phyloP scores from a whole-genome alignment of 2,113 vertebrate species.

The Catharus minimus region DNA sequence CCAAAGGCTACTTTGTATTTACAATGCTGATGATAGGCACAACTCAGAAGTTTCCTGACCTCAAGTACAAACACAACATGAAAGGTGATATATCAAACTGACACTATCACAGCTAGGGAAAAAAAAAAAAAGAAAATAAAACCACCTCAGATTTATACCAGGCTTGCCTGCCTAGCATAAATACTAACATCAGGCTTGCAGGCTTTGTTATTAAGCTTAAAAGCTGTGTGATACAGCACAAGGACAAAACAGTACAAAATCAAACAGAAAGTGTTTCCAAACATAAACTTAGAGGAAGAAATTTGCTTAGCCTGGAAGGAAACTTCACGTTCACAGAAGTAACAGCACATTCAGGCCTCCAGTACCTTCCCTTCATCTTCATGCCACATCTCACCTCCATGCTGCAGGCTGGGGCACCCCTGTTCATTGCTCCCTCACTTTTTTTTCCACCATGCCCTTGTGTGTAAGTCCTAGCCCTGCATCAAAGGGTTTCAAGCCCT shows the following conservation, averaged over 20 bases:
- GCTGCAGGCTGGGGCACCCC: neutral
- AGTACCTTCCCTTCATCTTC: neutral
- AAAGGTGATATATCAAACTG: conserved; percentile 73
- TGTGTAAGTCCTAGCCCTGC: neutral
- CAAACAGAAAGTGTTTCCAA: neutral
- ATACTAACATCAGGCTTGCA: conserved; percentile 35
- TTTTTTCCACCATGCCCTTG: neutral
- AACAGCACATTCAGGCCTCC: neutral
- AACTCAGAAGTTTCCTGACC: conserved; percentile 64
- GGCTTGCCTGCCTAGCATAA: conserved; percentile 36
- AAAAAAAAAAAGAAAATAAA: neutral
- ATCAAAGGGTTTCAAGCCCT: neutral
- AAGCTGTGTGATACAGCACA: conserved; percentile 2
- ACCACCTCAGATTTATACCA: conserved; percentile 50
- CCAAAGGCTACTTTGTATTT: conserved; percentile 66
- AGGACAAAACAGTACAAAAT: neutral
- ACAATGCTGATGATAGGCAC: conserved; percentile 53
- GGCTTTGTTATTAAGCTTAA: neutral
- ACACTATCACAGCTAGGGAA: conserved; percentile 60
- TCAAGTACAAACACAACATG: conserved; percentile 60
- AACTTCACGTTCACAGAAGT: neutral
- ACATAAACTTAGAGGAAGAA: neutral
- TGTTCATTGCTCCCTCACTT: neutral
- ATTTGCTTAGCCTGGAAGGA: neutral
- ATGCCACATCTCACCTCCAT: neutral